These are phyloP conservation scores for Gymnothorax javanicus DNA, from an alignment of 2,797 vertebrate genomes.

Conservation along the genomic window DNA sequence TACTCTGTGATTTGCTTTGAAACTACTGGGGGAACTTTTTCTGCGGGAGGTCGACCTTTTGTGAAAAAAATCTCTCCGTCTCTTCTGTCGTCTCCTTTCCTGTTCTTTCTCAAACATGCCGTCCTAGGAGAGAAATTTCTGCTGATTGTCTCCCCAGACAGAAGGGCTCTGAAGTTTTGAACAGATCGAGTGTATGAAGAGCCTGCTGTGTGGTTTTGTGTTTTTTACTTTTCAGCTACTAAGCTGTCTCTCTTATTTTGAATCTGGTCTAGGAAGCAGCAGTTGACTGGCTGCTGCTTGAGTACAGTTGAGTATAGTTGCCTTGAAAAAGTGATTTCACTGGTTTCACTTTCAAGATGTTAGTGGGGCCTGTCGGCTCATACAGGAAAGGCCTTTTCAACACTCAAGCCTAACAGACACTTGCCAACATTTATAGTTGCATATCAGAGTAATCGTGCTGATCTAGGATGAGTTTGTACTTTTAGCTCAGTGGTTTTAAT, in stretches of 20 bases:
- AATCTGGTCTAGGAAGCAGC: not conserved
- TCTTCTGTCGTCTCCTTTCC: not conserved
- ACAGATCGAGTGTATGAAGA: not conserved
- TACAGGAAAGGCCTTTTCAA: not conserved
- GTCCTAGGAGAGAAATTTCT: not conserved
- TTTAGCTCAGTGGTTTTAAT: too few species aligned
- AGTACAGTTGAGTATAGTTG: too few species aligned
- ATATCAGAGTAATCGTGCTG: too few species aligned
- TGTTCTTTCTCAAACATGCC: not conserved
- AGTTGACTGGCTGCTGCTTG: not conserved
- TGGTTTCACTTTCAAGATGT: not conserved
- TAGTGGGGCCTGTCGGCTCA: not conserved
- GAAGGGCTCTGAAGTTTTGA: constrained; percentile 22
- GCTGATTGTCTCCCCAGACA: not conserved
- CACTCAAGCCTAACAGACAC: too few species aligned
- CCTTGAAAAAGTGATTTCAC: not conserved
- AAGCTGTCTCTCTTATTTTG: not conserved
- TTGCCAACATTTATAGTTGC: too few species aligned
- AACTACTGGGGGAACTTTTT: constrained; percentile 48
- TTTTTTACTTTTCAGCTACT: not conserved
- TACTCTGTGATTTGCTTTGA: constrained; percentile 77
- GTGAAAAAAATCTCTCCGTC: not conserved
- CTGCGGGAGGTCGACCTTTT: not conserved
- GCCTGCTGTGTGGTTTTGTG: not conserved
- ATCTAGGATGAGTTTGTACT: too few species aligned